These are phyloP conservation scores for Euthynnus affinis DNA, from an alignment of 2,797 vertebrate species.

Conservation along the genomic window DNA sequence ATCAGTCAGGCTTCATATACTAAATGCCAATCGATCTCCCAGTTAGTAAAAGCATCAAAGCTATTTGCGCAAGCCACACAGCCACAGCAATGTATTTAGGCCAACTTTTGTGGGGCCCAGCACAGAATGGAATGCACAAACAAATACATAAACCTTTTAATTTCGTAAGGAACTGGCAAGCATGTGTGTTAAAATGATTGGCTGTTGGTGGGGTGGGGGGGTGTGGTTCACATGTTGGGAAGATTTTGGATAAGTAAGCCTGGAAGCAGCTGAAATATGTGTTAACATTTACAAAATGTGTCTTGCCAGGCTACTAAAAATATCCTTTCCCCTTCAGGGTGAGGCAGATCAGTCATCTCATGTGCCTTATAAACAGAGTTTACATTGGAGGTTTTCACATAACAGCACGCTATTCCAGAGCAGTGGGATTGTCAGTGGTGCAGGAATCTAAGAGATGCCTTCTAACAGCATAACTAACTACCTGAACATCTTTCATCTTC, in stretches of 20 bases:
- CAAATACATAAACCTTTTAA: constrained; percentile 43
- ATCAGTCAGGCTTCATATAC: neutral
- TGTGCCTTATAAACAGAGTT: constrained; percentile 55
- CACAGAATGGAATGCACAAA: constrained; percentile 48
- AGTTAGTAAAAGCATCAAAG: constrained; percentile 1
- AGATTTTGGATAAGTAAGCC: constrained; percentile 51
- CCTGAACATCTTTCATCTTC: constrained; percentile 40
- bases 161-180: constrained; percentile 34
- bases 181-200: constrained; percentile 56
- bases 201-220: neutral
- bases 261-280: constrained; percentile 75
- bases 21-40: neutral
- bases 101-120: neutral
- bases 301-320: constrained; percentile 65
- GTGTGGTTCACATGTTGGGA: constrained; percentile 44
- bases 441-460: constrained; percentile 28
- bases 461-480: constrained; percentile 32
- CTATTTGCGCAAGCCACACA: neutral
- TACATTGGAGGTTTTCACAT: constrained; percentile 55
- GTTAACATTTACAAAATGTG: constrained; percentile 65
- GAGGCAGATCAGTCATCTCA: constrained; percentile 51
- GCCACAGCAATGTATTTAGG: constrained; percentile 5
- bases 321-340: constrained; percentile 41
- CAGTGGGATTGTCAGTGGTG: constrained; percentile 17
- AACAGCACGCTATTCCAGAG: constrained; percentile 36